Evolutionary conservation across 2,113 vertebrate genomes (phyloP), one percentile per base, ranked within the genome.

Genomic region (Vidua chalybeata): DNA sequence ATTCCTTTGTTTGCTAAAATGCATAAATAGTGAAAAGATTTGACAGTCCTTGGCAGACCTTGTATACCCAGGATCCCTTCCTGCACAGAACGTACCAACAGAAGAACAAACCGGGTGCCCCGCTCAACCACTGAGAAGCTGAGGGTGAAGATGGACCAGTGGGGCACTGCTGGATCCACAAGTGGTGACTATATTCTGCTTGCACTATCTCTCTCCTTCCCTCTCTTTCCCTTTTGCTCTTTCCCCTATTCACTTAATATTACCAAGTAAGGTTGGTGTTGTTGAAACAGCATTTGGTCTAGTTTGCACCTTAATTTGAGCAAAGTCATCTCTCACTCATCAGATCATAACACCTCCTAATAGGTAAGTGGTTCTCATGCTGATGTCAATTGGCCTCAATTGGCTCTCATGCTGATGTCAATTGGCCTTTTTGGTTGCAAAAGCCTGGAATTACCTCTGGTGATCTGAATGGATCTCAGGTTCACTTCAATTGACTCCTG

Each of bases 21-120:
- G 9, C 16, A 28, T 20, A 54, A 77, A 68, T 19, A 28, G 23
- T 24, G 41, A 78, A 39, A 55, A 62, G 39, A 48, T 41, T 62
- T 62, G 39, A 55, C 27, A 48, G 37, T n/a, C 4, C 1, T 19
- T 20, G 27, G n/a, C 30, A 69, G 39, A n/a, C 15, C 19, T 28
- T 46, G 28, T 9, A 19, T 10, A 46, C 5, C 10, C n/a, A 62
- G 24, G 15, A 46, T 28, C 12, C 9, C 37, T 28, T 27, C 28
- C 23, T 46, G 21, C 10, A 15, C 23, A 33, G 28, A 45, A 61
- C 1, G 1, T 21, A 28, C 15, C 27, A 39, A 37, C 4, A 46
- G 39, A 62, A 39, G 46, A 54, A 23, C n/a, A 45, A 69, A 28
- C 5, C 0, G 0, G 5, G 55, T 54, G 7, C 4, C 18, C 19